Base-by-base conservation (phyloP, 2,888 invertebrate species). In the Eumerus sabulonum region DNA sequence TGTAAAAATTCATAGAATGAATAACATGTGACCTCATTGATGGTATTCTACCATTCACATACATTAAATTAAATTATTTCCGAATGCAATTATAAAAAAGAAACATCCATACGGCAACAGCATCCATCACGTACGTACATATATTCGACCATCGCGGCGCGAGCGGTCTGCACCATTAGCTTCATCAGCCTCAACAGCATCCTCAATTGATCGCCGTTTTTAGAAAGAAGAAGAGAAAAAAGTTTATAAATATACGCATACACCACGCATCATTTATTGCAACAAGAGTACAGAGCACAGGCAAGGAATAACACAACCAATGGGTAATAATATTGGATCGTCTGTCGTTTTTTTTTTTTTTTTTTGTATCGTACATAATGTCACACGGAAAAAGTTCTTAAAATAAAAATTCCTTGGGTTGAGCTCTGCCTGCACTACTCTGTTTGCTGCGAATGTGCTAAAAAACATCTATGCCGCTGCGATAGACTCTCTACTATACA, bases 1-100 rank as follows among this genome's bases (percentile, higher is more conserved):
- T 76, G 17, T 45, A 72, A 56, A 59, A 13, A 35, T 50, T 62
- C n/a, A n/a, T n/a, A n/a, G n/a, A n/a, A n/a, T 72, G 40, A 68
- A 50, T 56, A 72, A 72, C 77, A 77, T 77, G 77, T 77, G 73
- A 77, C 77, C 67, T 73, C 67, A 72, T 77, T 72, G 17, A 47
- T 63, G 27, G 45, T 44, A 76, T 66, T 70, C 48, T 44, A 16
- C 53, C n/a, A 27, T 27, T 36, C 38, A 45, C 54, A 44, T 54
- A 70, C 16, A 56, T 50, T 17, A 42, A 57, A 54, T 66, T 64
- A 12, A 70, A 76, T 18, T 45, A 50, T 60, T 48, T 48, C 53
- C 59, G 17, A 59, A 53, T 64, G 44, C 16, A 76, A 66, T 62
- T 66, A 60, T 56, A 44, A 53, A 62, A 40, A 60, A 48, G 14